Evolutionary conservation across 2,797 vertebrate genomes (phyloP).

Genomic region (Lates japonicus): DNA sequence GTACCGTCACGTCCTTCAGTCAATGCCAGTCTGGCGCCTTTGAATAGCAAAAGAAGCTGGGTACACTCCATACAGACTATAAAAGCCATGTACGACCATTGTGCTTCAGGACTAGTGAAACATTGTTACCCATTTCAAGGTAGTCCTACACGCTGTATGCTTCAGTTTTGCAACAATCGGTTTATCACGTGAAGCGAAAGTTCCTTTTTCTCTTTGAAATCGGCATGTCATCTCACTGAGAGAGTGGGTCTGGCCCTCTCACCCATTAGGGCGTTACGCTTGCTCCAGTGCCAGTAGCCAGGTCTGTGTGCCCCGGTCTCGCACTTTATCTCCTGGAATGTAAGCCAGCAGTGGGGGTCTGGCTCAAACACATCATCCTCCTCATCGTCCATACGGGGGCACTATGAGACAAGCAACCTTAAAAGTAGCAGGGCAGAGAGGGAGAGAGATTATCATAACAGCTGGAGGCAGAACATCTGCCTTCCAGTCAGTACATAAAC

Average conservation of each 20-base stretch:
- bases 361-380: conserved; percentile 88
- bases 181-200: conserved; percentile 56
- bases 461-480: conserved; percentile 12
- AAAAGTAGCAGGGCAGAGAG: conserved; percentile 25
- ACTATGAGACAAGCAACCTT: conserved; percentile 71
- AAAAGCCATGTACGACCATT: too few species aligned
- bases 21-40: conserved; percentile 78
- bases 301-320: conserved; percentile 84
- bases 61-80: conserved; percentile 80
- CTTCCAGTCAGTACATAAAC: conserved; percentile 2
- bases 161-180: conserved; percentile 70
- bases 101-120: conserved; percentile 70
- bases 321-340: conserved; percentile 86
- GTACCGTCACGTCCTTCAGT: conserved; percentile 64
- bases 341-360: conserved; percentile 76
- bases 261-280: too few species aligned
- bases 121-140: conserved; percentile 55
- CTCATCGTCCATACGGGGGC: conserved; percentile 88
- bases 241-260: conserved; percentile 86
- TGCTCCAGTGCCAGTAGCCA: conserved; percentile 80
- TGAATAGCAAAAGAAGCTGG: conserved; percentile 84
- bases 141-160: conserved; percentile 36
- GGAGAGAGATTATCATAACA: conserved; percentile 3
- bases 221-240: conserved; percentile 78
- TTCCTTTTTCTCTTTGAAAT: conserved; percentile 54